phyloP scores from a whole-genome alignment of 2,888 invertebrate genomes.

The Andrena fulva region DNA sequence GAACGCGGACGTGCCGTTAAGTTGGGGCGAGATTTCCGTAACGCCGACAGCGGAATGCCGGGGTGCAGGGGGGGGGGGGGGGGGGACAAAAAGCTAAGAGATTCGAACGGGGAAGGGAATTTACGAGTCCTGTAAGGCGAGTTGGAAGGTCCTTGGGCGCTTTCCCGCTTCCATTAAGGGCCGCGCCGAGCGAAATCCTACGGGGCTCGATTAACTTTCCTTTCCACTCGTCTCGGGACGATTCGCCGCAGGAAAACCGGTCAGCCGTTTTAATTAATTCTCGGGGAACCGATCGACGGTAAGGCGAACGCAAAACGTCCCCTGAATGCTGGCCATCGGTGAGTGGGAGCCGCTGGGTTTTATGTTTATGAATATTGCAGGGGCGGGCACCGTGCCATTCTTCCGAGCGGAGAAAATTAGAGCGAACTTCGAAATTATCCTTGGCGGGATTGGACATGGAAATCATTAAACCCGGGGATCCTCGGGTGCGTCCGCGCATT shows the following conservation, averaged over 20 bases:
- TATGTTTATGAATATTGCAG: constrained; percentile 54
- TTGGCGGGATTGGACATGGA: constrained; percentile 47
- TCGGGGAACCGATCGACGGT: constrained; percentile 1
- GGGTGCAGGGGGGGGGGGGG: background rate
- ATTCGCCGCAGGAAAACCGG: constrained; percentile 17
- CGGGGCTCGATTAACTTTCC: constrained; percentile 30
- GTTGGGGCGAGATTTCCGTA: constrained; percentile 41
- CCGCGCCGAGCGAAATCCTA: constrained; percentile 25
- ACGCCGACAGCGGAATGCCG: constrained; percentile 39
- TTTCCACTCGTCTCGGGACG: background rate
- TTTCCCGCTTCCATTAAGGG: constrained; percentile 31
- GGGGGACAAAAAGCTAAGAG: constrained; percentile 16
- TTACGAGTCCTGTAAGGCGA: constrained; percentile 40
- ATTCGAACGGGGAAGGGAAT: constrained; percentile 48
- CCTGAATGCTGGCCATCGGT: background rate
- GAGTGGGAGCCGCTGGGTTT: constrained; percentile 11
- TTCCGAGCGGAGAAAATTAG: constrained; percentile 23
- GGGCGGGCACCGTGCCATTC: constrained; percentile 1
- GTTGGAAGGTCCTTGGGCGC: constrained; percentile 25
- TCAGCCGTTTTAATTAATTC: constrained; percentile 46
- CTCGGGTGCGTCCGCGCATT: constrained; percentile 38
- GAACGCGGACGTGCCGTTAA: constrained; percentile 56
- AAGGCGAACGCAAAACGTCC: background rate
- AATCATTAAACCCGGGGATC: constrained; percentile 42
- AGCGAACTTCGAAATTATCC: constrained; percentile 36